Percentiles rank a stretch among this genome's conserved stretches.
Evolutionary conservation across 1,140 invertebrate genomes (phyloP).

Genomic region (Brachystomella parvula): DNA sequence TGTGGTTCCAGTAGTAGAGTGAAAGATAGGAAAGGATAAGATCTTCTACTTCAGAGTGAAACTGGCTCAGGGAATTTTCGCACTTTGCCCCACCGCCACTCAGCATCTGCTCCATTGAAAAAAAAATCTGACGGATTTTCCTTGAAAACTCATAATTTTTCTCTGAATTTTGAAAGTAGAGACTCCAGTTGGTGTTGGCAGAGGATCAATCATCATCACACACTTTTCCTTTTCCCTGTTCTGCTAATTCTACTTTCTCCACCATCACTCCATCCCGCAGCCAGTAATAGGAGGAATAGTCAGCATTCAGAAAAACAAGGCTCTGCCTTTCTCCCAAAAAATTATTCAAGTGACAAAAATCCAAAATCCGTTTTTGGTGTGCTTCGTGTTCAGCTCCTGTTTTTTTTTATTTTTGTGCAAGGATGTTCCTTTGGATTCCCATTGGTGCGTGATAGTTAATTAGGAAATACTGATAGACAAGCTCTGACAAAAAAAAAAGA

Average conservation of each 20-base stretch:
- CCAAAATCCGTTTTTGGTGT: neutral
- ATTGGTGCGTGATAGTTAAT: neutral
- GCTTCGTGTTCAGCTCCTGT: neutral
- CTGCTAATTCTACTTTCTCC: neutral
- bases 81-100: neutral
- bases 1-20: neutral
- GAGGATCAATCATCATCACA: slow-evolving; percentile 5
- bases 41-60: neutral
- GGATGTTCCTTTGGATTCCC: neutral
- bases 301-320: neutral
- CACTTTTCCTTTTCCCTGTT: neutral
- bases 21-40: neutral
- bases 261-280: neutral
- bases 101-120: neutral
- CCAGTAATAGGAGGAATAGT: neutral
- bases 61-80: neutral
- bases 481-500: neutral
- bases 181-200: slow-evolving; percentile 10
- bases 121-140: slow-evolving; percentile 1
- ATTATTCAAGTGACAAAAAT: neutral
- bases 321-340: neutral
- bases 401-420: slow-evolving; percentile 4
- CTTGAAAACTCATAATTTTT: neutral
- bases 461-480: slow-evolving; percentile 11
- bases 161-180: neutral